Conservation (phyloP, 2,113 vertebrate genomes). For the Vulpes vulpes region DNA sequence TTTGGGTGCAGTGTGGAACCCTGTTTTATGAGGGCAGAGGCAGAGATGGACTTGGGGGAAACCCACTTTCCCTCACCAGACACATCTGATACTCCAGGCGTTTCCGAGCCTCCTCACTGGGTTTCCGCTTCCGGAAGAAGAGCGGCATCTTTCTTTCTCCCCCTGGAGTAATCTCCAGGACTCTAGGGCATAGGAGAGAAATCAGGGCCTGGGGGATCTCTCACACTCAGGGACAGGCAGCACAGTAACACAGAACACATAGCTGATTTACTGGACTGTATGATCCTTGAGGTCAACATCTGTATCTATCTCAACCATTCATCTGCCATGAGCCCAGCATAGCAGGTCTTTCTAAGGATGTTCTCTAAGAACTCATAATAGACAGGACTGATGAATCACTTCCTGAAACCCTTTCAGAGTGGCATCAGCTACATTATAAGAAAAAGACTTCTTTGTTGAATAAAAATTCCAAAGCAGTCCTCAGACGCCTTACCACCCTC, state of each 20-base stretch:
- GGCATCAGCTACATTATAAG: neutral
- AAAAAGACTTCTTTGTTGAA: neutral
- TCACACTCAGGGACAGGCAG: neutral
- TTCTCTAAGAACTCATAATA: neutral
- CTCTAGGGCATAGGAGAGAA: neutral
- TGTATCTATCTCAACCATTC: neutral
- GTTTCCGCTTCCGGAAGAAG: slow-evolving; percentile 96
- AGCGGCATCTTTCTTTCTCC: slow-evolving; percentile 90
- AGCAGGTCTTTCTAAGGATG: neutral
- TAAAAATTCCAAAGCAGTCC: neutral
- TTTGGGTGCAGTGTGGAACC: neutral
- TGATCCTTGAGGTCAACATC: neutral
- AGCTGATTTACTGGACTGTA: neutral
- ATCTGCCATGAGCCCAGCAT: neutral
- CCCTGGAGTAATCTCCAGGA: neutral
- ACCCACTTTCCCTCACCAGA: slow-evolving; percentile 89
- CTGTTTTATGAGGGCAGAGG: neutral
- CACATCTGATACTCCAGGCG: slow-evolving; percentile 96
- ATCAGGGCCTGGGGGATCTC: neutral
- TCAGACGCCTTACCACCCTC: neutral
- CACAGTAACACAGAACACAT: neutral
- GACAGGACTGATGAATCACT: neutral
- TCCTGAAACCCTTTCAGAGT: neutral
- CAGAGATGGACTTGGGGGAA: neutral
- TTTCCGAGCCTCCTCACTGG: slow-evolving; percentile 93